Percentiles rank a stretch among this genome's conserved stretches.
These are phyloP conservation scores for Solen grandis DNA, from an alignment of 1,140 invertebrate genomes.

Conservation along the genomic window DNA sequence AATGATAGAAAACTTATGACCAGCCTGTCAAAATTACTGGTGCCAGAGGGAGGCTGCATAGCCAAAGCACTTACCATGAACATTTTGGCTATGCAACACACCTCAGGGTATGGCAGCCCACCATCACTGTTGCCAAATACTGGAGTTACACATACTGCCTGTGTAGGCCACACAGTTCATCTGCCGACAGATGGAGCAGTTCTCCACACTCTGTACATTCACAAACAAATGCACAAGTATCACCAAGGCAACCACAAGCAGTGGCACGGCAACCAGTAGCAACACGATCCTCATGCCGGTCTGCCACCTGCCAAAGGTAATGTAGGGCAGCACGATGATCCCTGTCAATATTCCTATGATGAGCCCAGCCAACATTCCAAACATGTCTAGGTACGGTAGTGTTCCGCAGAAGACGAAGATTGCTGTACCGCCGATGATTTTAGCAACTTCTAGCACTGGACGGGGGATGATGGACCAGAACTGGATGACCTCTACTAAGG, in stretches of 20 bases:
- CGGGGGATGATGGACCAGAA: slow-evolving; percentile 68
- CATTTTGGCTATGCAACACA: no score
- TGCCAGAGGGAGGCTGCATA: no score
- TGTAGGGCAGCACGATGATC: slow-evolving; percentile 68
- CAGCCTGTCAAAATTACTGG: no score
- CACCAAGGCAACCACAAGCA: slow-evolving; percentile 53
- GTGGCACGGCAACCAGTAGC: slow-evolving; percentile 34
- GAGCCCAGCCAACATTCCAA: slow-evolving; percentile 65
- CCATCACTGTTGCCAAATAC: slow-evolving; percentile 25
- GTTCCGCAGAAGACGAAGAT: slow-evolving; percentile 67
- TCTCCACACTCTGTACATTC: slow-evolving; percentile 56
- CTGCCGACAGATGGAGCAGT: slow-evolving; percentile 57
- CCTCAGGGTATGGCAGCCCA: no score
- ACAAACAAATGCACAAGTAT: slow-evolving; percentile 59
- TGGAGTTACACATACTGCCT: slow-evolving; percentile 62
- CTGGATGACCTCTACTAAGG: slow-evolving; percentile 72
- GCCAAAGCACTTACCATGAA: no score
- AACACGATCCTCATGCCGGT: slow-evolving; percentile 41
- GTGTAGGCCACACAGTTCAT: slow-evolving; percentile 71
- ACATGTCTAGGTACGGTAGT: slow-evolving; percentile 69
- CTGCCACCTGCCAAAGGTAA: slow-evolving; percentile 65
- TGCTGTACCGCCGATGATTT: slow-evolving; percentile 58
- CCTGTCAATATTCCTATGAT: slow-evolving; percentile 64
- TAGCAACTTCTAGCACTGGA: slow-evolving; percentile 66
- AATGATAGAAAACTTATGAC: no score